Base-by-base conservation (phyloP, 2,797 vertebrate species). In the Ceryle rudis region DNA sequence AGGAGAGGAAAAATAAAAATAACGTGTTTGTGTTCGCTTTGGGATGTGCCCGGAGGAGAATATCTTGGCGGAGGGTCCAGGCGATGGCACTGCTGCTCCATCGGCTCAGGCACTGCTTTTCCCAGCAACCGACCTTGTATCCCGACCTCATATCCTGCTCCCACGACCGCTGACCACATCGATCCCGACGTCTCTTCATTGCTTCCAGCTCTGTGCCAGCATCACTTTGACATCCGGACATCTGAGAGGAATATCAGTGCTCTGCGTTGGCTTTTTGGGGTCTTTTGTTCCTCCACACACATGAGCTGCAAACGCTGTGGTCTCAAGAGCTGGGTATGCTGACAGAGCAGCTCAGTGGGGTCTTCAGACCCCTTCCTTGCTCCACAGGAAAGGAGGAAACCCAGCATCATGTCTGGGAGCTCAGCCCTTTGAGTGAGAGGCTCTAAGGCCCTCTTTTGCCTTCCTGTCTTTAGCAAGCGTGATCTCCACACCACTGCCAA, bases 151-250 rank as follows among this genome's bases (percentile, higher is more conserved):
- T 57, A 23, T 70, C 52, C 51, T 1, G 1, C n/a, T 75, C 29
- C 47, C 0, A 1, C 23, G 42, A 61, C 31, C 1, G 3, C 20
- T 0, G 1, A 31, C 28, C 2, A 1, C 58, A 28, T 28, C 11
- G 1, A 62, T 82, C 47, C 72, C 2, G 0, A 13, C 0, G 2
- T 41, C 14, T 37, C 39, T 86, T 82, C 57, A 37, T 77, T 62
- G 54, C 17, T 52, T 18, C 14, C 51, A 26, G 57, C 46, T 65
- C 75, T 1, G 1, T 26, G 46, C 44, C 3, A 2, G 18, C 10
- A 0, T 70, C 3, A 1, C 57, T 85, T 71, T 46, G 86, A 49
- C 46, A 16, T 60, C 37, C 2, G 1, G 41, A 47, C 35, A 60
- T 47, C 51, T 60, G 51, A 84, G 58, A 29, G 33, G 11, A 75